Base-by-base conservation (phyloP, 2,888 invertebrate genomes). In the Drosophila paramelanica region DNA sequence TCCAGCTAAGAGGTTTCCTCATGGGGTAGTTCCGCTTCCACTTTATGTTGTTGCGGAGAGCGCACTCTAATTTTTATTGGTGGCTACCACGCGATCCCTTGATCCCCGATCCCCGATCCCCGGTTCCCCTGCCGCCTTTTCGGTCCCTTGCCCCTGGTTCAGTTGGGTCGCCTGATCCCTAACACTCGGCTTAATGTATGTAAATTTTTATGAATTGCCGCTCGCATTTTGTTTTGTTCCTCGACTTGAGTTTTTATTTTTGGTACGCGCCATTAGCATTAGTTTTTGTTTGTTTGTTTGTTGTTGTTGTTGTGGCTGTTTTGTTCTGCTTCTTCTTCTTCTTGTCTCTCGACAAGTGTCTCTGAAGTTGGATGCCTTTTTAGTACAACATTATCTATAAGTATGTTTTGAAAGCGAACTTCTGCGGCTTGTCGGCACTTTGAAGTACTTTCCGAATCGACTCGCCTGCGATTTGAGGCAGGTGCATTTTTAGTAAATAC, bases 221-320 rank as follows among this genome's bases (percentile, higher is more conserved):
- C 58, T 62, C 70, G 70, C 55, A 25, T 67, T 70, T 74, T 67
- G 31, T 31, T 31, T 13, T 36, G 3, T 33, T 62, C 11, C 58
- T 31, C 42, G 25, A 14, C 23, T 23, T 11, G 17, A 27, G 20
- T 57, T 72, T 72, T 70, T 79, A 55, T 77, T 87, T 88, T 88
- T 85, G 89, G 85, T 75, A 85, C 89, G 85, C 88, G 85, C 89
- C 77, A 85, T 85, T 85, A 89, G 82, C 88, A 79, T 85, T 77
- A 79, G 77, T 77, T 85, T 53, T 64, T 66, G 33, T 43, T 56
- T 62, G 23, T 39, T 56, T 66, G 23, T 23, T 3, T 23, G 4
- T 23, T 23, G 23, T 23, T 23, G 45, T 45, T 56, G 64, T 55
- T 62, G 8, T 50, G 58, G 66, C 39, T 46, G 52, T 36, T 64